A percentile compares a stretch with the other conserved stretches of the same genome.
phyloP scores from a whole-genome alignment of 1,140 invertebrate genomes.

The Meloidogyne exigua region DNA sequence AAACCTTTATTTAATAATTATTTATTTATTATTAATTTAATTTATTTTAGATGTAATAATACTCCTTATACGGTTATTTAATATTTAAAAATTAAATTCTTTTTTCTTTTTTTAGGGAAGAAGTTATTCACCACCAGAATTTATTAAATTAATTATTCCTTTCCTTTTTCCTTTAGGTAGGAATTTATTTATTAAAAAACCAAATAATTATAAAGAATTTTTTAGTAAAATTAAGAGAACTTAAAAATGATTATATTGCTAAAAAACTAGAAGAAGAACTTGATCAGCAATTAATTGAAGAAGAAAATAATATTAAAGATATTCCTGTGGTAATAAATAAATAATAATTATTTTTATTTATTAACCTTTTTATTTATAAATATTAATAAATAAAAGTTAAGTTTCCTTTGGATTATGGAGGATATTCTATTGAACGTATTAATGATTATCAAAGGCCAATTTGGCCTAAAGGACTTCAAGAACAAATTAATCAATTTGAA shows the following conservation, averaged over 20 bases:
- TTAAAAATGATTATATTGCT: background rate
- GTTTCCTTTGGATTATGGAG: constrained; percentile 21
- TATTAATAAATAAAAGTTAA: no score
- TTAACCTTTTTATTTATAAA: no score
- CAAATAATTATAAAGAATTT: background rate
- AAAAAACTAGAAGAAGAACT: constrained; percentile 8
- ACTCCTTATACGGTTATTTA: constrained; percentile 18
- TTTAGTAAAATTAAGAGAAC: constrained; percentile 22
- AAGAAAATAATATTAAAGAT: background rate
- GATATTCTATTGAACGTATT: constrained; percentile 16
- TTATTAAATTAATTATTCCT: constrained; percentile 20
- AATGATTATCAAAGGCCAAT: constrained; percentile 6
- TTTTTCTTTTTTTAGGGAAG: constrained; percentile 23
- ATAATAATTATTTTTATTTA: no score
- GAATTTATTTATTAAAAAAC: background rate
- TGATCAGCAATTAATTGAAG: background rate
- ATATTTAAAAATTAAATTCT: background rate
- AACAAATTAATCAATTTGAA: background rate
- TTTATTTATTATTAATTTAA: constrained; percentile 12
- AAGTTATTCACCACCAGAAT: constrained; percentile 20
- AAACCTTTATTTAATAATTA: constrained; percentile 6
- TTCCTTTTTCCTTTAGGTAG: constrained; percentile 19
- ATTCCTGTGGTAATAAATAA: background rate
- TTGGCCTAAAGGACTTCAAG: constrained; percentile 6
- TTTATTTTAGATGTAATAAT: constrained; percentile 33